Evolutionary conservation across 2,797 vertebrate genomes (phyloP).

Genomic region (Rhynchonycteris naso): DNA sequence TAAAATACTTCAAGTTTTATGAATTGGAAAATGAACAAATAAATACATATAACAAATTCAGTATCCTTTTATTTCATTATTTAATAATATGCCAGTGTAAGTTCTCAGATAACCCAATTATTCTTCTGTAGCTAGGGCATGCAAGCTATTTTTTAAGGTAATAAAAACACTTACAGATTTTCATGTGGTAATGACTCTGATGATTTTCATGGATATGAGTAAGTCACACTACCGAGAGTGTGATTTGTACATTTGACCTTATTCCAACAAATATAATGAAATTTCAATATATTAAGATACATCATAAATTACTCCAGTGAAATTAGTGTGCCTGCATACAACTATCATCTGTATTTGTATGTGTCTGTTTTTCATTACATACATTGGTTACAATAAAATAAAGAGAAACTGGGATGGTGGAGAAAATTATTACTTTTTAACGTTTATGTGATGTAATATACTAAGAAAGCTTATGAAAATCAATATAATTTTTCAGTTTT

Average conservation of each 20-base stretch:
- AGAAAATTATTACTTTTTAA: not conserved
- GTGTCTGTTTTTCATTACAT: not conserved
- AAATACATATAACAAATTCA: not conserved
- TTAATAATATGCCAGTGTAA: not conserved
- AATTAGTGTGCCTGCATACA: not conserved
- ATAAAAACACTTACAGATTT: not conserved
- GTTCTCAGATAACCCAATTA: not conserved
- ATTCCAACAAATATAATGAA: not conserved
- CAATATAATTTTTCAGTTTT: not conserved
- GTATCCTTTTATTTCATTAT: not conserved
- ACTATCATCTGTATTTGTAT: not conserved
- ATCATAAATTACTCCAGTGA: not conserved
- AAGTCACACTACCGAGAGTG: not conserved
- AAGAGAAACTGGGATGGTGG: not conserved
- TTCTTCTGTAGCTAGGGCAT: not conserved
- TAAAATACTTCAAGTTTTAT: conserved; percentile 16
- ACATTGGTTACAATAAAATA: not conserved
- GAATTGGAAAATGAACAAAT: conserved; percentile 39
- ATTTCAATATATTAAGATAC: not conserved
- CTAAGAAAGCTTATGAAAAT: not conserved
- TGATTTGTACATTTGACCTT: not conserved
- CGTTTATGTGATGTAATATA: not conserved
- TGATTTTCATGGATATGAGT: not conserved
- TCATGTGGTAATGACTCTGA: not conserved
- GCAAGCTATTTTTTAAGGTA: not conserved